Evolutionary conservation across 2,888 invertebrate species (phyloP).

Genomic region (Chironomus tentans): DNA sequence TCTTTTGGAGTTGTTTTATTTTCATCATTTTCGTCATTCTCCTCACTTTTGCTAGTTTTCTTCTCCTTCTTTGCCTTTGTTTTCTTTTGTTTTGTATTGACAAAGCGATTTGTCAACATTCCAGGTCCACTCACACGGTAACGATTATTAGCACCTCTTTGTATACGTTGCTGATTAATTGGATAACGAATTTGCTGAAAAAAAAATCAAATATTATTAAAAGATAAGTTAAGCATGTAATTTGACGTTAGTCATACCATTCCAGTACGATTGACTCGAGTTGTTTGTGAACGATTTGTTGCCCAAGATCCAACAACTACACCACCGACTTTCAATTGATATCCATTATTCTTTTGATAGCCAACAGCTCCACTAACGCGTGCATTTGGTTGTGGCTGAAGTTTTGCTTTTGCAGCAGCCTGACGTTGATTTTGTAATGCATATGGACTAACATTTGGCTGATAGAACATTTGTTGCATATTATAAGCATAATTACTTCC

Average conservation of each 20-base stretch:
- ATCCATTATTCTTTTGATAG: constrained; percentile 30
- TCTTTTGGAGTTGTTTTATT: not conserved
- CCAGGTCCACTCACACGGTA: not conserved
- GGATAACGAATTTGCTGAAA: constrained; percentile 11
- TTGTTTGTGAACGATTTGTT: constrained; percentile 29
- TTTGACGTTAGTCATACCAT: not conserved
- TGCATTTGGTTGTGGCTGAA: not conserved
- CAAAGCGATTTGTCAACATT: not conserved
- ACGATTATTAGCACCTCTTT: constrained; percentile 8
- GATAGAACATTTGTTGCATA: constrained; percentile 11
- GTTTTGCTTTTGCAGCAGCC: not conserved
- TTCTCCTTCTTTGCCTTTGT: not conserved
- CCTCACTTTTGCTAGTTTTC: not conserved
- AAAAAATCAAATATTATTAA: not conserved
- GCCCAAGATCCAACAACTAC: constrained; percentile 36
- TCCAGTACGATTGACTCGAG: constrained; percentile 4
- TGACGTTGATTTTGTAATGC: not conserved
- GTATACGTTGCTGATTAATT: not conserved
- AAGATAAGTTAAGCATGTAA: not conserved
- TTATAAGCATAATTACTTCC: not conserved
- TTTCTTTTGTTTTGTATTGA: constrained; percentile 12
- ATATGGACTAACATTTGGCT: not conserved
- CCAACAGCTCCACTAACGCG: not conserved
- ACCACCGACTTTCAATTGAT: constrained; percentile 35
- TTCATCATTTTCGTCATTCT: not conserved